Base-by-base conservation (phyloP, 2,888 invertebrate species). In the Lasioglossum calceatum region DNA sequence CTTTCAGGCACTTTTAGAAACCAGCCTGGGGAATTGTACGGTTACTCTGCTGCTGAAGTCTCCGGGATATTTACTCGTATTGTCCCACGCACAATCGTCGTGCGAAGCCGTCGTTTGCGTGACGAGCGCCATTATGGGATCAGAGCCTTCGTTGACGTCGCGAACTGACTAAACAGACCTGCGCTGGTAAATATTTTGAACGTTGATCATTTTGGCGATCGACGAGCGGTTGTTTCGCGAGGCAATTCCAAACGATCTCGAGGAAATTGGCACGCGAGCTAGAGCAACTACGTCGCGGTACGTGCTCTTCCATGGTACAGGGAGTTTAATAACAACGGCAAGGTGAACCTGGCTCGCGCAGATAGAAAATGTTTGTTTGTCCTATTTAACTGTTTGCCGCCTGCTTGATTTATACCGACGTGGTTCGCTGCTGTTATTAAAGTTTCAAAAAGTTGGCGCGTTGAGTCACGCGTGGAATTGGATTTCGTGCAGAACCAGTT, bases 11-110 rank as follows among this genome's bases (percentile, higher is more conserved):
- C 72, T 75, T 72, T 74, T 58, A 75, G 85, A 81, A 87, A 82
- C 77, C 85, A 82, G 80, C 87, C 87, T 76, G 81, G 87, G 36
- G 58, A 61, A 75, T 76, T n/a, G 61, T 54, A 39, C 70, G 77
- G n/a, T 67, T 58, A 72, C 71, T 58, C 39, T 70, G 39, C 70
- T 70, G 73, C 67, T 72, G 75, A 54, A 82, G 82, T 86, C 82
- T 82, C 74, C 82, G 81, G 72, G 75, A 47, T 47, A 16, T 16
- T 47, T 76, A 76, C 44, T 16, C 54, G 64, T 73, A 79, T 81
- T 77, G 58, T 77, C 19, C 27, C n/a, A 39, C 27, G 73, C 78
- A 14, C 42, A 58, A 10, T 39, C n/a, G 27, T 61, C 76, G 78
- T 78, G 73, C 44, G 23, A 70, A 83, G 76, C 74, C 42, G 58